A percentile compares a stretch with the other conserved stretches of the same genome.
Evolutionary conservation across 2,113 vertebrate genomes (phyloP).

Genomic region (Gnathonemus echidnorhynchus): DNA sequence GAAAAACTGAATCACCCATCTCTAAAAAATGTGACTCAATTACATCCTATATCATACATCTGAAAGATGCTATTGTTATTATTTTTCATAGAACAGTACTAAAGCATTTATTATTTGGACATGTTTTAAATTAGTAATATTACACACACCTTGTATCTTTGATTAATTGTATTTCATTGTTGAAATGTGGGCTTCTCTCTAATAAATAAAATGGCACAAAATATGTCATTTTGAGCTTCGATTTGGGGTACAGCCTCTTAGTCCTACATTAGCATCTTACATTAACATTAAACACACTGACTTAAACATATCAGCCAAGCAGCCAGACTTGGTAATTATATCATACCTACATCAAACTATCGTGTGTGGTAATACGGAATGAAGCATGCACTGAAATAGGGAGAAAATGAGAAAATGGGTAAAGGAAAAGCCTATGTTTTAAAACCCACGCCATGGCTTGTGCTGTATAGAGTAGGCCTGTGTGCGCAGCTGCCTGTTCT

Average conservation of each 20-base stretch:
- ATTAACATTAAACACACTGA: neutral
- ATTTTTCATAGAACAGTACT: neutral
- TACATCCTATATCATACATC: neutral
- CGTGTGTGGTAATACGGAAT: neutral
- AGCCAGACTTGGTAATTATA: neutral
- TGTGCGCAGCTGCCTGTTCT: neutral
- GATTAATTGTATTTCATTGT: constrained; percentile 5
- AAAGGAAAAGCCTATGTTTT: neutral
- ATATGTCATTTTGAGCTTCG: constrained; percentile 15
- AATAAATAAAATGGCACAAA: constrained; percentile 9
- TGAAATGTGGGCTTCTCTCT: neutral
- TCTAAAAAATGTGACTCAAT: neutral
- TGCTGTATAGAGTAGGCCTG: neutral
- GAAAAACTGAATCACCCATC: neutral
- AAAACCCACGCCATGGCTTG: constrained; percentile 6
- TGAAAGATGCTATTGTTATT: neutral
- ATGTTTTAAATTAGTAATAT: neutral
- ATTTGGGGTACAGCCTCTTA: constrained; percentile 15
- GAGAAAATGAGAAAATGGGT: neutral
- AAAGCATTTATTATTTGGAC: neutral
- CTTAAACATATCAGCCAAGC: neutral
- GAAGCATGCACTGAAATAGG: neutral
- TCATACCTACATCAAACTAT: constrained; percentile 3
- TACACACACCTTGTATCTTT: constrained; percentile 12
- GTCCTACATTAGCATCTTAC: constrained; percentile 2